Conservation (phyloP, 2,113 vertebrate genomes). For the Peromyscus californicus region DNA sequence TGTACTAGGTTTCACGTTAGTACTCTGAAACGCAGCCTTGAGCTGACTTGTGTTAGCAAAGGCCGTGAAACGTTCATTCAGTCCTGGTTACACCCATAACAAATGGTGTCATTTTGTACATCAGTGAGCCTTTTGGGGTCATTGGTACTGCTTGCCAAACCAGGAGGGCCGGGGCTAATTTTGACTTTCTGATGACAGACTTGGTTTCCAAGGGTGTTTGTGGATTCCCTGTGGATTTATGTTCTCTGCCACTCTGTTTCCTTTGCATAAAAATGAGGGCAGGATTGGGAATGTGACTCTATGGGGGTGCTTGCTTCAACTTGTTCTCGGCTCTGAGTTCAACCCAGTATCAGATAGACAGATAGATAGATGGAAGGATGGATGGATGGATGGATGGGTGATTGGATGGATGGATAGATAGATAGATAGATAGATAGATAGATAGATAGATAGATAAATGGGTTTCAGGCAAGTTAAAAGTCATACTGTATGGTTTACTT, state of each 20-base stretch:
- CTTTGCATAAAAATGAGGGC: background rate
- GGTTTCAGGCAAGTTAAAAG: background rate
- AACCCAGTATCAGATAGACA: background rate
- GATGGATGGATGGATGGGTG: background rate
- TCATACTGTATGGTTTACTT: background rate
- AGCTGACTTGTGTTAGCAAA: background rate
- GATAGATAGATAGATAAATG: background rate
- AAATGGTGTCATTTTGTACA: background rate
- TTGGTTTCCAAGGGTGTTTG: slow-evolving; percentile 53
- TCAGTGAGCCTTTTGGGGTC: background rate
- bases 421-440: too few species aligned
- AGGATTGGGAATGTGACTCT: background rate
- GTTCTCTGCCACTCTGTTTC: background rate
- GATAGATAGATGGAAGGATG: too few species aligned
- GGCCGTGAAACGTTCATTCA: background rate
- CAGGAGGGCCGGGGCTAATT: slow-evolving; percentile 28
- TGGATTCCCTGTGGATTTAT: background rate
- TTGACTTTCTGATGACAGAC: slow-evolving; percentile 64
- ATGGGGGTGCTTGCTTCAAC: background rate
- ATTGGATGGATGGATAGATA: too few species aligned
- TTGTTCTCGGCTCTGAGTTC: background rate
- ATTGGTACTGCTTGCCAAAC: background rate
- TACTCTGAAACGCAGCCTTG: background rate
- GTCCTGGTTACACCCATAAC: background rate
- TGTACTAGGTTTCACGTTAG: background rate